A percentile compares a stretch with the other conserved stretches of the same genome.
phyloP scores from a whole-genome alignment of 2,888 invertebrate genomes.

The Ceramica pisi region DNA sequence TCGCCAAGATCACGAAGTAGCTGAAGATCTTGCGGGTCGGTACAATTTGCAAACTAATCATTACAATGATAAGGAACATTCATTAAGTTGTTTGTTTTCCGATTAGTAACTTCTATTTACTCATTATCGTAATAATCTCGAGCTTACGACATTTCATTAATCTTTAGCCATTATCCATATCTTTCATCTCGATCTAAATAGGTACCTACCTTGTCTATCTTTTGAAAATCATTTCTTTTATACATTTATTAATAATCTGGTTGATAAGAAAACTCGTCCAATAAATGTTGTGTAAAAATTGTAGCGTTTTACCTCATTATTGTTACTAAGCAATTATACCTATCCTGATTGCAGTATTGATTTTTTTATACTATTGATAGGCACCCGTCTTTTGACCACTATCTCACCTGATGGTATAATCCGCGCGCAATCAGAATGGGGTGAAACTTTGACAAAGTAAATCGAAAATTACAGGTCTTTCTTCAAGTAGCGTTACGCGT shows the following conservation, averaged over 20 bases:
- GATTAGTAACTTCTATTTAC: neutral
- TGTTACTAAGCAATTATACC: neutral
- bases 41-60: too few relatives aligned
- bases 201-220: neutral
- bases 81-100: too few relatives aligned
- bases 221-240: constrained; percentile 1
- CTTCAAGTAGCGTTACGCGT: too few relatives aligned
- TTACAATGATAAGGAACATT: too few relatives aligned
- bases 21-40: too few relatives aligned
- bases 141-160: neutral
- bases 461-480: too few relatives aligned
- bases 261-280: neutral
- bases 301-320: neutral
- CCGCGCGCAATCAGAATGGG: too few relatives aligned
- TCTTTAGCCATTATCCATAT: constrained; percentile 1
- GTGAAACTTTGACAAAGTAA: too few relatives aligned
- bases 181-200: neutral
- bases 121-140: neutral
- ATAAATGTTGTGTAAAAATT: neutral
- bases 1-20: too few relatives aligned
- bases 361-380: too few relatives aligned
- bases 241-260: neutral
- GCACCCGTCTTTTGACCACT: too few relatives aligned
- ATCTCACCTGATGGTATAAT: too few relatives aligned
- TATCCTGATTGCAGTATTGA: neutral